Evolutionary conservation across 2,113 vertebrate genomes (phyloP), one percentile per base, ranked within the genome.

Genomic region (Burhinus bistriatus): DNA sequence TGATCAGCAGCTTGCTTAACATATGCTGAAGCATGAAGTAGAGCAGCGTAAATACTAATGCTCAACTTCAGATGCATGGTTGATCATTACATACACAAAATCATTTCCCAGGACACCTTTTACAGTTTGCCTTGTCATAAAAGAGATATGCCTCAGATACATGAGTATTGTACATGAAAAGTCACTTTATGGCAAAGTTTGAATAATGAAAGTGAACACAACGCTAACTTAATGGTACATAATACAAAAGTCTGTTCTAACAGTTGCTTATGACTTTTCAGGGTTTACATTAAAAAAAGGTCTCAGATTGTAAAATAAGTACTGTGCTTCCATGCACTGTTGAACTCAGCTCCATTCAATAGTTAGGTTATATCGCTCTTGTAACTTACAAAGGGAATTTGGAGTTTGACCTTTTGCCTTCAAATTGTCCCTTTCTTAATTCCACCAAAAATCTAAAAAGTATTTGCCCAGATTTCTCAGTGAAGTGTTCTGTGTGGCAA

Each of bases 91-190:
- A 26, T 52, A 49, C 49, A 69, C 44, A 83, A 91, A 73, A 83
- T 64, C 59, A 93, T 93, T 91, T 89, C 66, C 89, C 58, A 82
- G 90, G 81, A 90, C 57, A 90, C 58, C 66, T 88, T 66, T 66
- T 90, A 62, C 65, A 25, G 87, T 94, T 96, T 94, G 40, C 32
- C 59, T 3, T 91, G 38, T 92, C 44, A 9, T 79, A 51, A 76
- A 83, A 72, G 15, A 94, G 12, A 26, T 19, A 22, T 1, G 0
- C 32, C 82, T 65, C 11, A 32, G 38, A 32, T 69, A 42, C 77
- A 85, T 81, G 34, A 14, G 21, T 75, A n/a, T 17, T 51, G 7
- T 27, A 20, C 45, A 20, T 45, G 38, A 82, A 78, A 73, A 91
- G 68, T 91, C 77, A 80, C 54, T 87, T 69, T 15, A 21, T 64